These are phyloP conservation scores for Chionomys nivalis DNA, from an alignment of 2,113 vertebrate species.

Conservation along the genomic window DNA sequence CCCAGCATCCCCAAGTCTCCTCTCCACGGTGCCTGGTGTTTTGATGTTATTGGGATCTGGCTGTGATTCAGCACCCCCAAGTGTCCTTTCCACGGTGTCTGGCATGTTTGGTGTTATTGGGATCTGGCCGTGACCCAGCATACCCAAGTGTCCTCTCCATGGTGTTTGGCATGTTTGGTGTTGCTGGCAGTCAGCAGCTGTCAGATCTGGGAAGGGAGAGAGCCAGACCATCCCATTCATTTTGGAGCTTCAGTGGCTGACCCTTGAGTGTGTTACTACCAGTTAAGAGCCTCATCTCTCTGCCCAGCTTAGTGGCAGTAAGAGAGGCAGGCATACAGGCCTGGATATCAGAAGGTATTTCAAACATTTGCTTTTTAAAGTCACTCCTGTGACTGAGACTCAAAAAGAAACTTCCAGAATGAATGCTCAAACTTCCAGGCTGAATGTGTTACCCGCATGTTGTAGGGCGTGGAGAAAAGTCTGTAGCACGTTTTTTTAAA, in stretches of 20 bases:
- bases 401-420: conserved; percentile 75
- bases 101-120: neutral
- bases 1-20: neutral
- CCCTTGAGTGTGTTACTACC: neutral
- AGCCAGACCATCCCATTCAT: neutral
- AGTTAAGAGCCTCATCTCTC: neutral
- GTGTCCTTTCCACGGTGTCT: neutral
- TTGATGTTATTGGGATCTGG: neutral
- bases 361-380: conserved; percentile 46
- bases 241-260: neutral
- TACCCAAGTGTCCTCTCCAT: neutral
- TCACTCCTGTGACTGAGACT: conserved; percentile 40
- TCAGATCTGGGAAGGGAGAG: neutral
- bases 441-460: conserved; percentile 48
- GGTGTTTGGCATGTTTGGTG: neutral
- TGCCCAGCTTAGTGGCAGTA: neutral
- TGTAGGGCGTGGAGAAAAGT: conserved; percentile 24
- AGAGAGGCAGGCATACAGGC: neutral
- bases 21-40: neutral
- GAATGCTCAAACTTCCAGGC: conserved; percentile 55
- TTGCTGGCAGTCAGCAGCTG: conserved; percentile 17
- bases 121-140: neutral
- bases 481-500: neutral
- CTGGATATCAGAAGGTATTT: neutral
- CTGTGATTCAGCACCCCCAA: neutral